Base-by-base conservation (phyloP, 1,140 invertebrate species). In the Whitmania pigra region DNA sequence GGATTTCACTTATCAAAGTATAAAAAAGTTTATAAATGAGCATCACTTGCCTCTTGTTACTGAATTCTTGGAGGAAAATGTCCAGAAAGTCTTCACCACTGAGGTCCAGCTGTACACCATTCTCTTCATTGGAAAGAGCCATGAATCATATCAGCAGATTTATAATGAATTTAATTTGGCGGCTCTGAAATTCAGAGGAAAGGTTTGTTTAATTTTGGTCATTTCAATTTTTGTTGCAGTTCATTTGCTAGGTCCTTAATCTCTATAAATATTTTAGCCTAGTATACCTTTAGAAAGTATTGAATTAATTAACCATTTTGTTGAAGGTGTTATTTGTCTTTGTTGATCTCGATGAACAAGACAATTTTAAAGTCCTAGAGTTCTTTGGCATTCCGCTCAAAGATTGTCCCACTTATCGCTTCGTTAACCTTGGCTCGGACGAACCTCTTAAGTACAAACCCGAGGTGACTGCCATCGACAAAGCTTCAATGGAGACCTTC, bases 361-460 rank as follows among this genome's bases (percentile, higher is more conserved):
- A 99, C 79, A 95, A 99, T 81, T 88, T 89, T 76, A 88, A 94
- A 79, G 98, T 99, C 79, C 86, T 98, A 77, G 96, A 99, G 84
- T 99, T 96, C 91, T 99, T 99, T 82, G 96, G 96, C 76, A 89
- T 98, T 87, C 93, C 92, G 83, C 90, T 90, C 78, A 88, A 90
- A 25, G 91, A 97, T 78, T 87, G 92, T 17, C 96, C 97, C 18
- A 87, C 90, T 15, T 90, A 96, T 80, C 88, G 97, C 77, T 84
- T 99, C 66, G 98, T 99, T 80, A 88, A 89, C 73, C 84, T 99
- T 67, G 92, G 94, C 83, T 31, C 57, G 22, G 91, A 97, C 78
- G 94, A 98, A 79, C 97, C 99, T 94, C 88, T 89, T 78, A 99
- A 99, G 84, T 99, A 90, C 86, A 97, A 97, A 81, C 95, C 95